Conservation (phyloP, 2,797 vertebrate genomes). For the Semaprochilodus insignis region DNA sequence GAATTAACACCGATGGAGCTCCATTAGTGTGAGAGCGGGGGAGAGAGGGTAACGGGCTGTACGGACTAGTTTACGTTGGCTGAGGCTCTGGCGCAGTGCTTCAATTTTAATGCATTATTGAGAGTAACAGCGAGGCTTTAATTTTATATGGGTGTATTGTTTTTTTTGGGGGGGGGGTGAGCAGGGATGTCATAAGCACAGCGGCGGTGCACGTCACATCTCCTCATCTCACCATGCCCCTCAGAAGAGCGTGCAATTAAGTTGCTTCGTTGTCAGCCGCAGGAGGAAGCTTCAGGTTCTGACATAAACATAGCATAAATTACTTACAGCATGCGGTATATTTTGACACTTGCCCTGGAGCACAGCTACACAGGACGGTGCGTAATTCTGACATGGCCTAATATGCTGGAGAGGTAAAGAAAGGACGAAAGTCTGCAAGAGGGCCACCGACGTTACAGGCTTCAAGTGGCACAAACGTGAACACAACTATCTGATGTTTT, state of each 20-base stretch:
- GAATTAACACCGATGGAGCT: not conserved
- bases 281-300: slow-evolving; percentile 13
- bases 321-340: slow-evolving; percentile 34
- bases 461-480: no score
- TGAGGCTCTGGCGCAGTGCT: slow-evolving; percentile 21
- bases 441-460: no score
- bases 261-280: slow-evolving; percentile 12
- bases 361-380: slow-evolving; percentile 7
- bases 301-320: slow-evolving; percentile 49
- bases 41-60: not conserved
- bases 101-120: slow-evolving; percentile 37
- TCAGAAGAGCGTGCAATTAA: slow-evolving; percentile 5
- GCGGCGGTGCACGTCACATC: slow-evolving; percentile 23
- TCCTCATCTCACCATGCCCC: slow-evolving; percentile 1
- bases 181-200: slow-evolving; percentile 5
- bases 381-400: slow-evolving; percentile 32
- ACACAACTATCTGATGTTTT: no score
- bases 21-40: not conserved
- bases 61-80: not conserved
- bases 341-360: slow-evolving; percentile 46
- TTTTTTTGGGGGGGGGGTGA: not conserved
- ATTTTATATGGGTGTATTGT: slow-evolving; percentile 27
- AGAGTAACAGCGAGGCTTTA: slow-evolving; percentile 34
- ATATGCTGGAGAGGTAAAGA: slow-evolving; percentile 34
- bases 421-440: not conserved